Evolutionary conservation across 2,113 vertebrate genomes (phyloP), one percentile per base, ranked within the genome.

Genomic region (Rhizomys pruinosus): DNA sequence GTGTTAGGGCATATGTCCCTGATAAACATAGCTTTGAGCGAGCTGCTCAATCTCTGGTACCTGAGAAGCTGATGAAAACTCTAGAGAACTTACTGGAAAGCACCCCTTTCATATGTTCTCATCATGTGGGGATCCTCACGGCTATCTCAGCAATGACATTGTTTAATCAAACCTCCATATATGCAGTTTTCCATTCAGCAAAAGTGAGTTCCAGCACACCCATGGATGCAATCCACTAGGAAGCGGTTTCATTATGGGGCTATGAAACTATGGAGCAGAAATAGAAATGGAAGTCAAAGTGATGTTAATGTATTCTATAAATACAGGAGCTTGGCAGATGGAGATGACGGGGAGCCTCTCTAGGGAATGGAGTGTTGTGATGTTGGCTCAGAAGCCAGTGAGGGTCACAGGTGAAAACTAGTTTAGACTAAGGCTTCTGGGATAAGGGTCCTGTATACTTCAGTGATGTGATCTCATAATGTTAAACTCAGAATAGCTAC

Each of bases 41-140:
- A 86, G 68, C 64, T 89, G 84, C 52, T 91, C 84, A 93, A 9
- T 80, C 47, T 76, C n/a, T 71, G 34, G 63, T 90, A 84, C 78
- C 91, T 87, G 74, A 73, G 64, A 77, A 85, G 57, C 52, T 95
- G 87, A 88, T 93, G 84, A 94, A 93, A 91, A 96, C 77, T 47
- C 34, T 39, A 82, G 78, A 77, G 74, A 91, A 91, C 74, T 87
- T 91, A 15, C 42, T 0, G 0, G 57, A 84, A 95, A 78, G 22
- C 5, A 32, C 84, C 55, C 80, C 77, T 84, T 93, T 81, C 27
- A 69, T 73, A 72, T 84, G 63, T 76, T 34, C 74, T 88, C 57
- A 39, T 61, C 39, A 25, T 44, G 59, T 79, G 73, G 72, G 52
- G 61, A 72, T 78, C 79, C 47, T 89, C 42, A 32, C 92, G 84